Evolutionary conservation across 2,888 invertebrate genomes (phyloP).

Genomic region (Gymnoscelis rufifasciata): DNA sequence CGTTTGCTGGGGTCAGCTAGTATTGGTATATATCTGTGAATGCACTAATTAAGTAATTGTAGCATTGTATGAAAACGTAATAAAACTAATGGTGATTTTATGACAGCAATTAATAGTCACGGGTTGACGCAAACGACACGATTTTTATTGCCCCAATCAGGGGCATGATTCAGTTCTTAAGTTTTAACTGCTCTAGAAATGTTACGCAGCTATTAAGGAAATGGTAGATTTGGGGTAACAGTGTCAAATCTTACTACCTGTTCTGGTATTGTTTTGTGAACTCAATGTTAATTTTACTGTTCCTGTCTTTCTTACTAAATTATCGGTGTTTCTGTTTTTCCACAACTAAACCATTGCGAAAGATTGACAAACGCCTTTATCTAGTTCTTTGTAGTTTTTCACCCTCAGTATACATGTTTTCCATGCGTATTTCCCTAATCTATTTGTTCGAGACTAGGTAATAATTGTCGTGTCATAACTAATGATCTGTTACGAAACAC

Average conservation of each 20-base stretch:
- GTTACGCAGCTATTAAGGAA: not conserved
- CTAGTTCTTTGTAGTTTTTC: too few species aligned
- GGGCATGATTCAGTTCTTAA: conserved; percentile 1
- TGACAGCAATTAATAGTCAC: conserved; percentile 13
- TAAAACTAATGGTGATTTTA: conserved; percentile 4
- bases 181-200: not conserved
- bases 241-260: not conserved
- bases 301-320: too few species aligned
- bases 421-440: not conserved
- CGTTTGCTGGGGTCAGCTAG: too few species aligned
- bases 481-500: conserved; percentile 26
- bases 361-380: too few species aligned
- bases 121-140: not conserved
- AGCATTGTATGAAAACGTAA: not conserved
- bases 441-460: not conserved
- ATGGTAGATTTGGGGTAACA: not conserved
- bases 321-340: too few species aligned
- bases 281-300: too few species aligned
- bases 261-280: not conserved
- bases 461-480: conserved; percentile 11
- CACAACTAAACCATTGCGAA: too few species aligned
- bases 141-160: conserved; percentile 9
- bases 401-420: too few species aligned
- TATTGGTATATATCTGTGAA: too few species aligned
- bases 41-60: not conserved